Evolutionary conservation across 2,888 invertebrate genomes (phyloP).

Genomic region (Meliscaeva auricollis): DNA sequence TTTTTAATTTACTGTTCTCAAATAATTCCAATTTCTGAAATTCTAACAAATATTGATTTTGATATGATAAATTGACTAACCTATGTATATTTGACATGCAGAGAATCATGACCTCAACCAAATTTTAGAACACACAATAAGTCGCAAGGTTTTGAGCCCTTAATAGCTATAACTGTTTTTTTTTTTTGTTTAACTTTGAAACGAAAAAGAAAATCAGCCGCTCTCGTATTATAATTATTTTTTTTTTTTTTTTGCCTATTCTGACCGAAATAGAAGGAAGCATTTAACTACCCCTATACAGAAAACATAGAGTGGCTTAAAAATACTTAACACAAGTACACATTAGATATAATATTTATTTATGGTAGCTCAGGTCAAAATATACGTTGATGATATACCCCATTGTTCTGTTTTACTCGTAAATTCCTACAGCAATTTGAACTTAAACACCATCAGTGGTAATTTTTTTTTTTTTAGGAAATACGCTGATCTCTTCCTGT

Average conservation of each 20-base stretch:
- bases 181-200: background rate
- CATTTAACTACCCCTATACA: slow-evolving; percentile 20
- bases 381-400: background rate
- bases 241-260: background rate
- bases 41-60: too few species aligned
- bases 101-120: too few species aligned
- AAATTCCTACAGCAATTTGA: slow-evolving; percentile 17
- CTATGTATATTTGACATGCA: too few species aligned
- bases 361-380: slow-evolving; percentile 17
- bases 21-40: too few species aligned
- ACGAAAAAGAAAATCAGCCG: background rate
- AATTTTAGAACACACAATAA: too few species aligned
- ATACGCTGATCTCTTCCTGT: slow-evolving; percentile 52
- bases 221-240: background rate
- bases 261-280: slow-evolving; percentile 18
- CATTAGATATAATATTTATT: slow-evolving; percentile 12
- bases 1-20: too few species aligned
- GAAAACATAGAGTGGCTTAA: background rate
- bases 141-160: too few species aligned
- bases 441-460: slow-evolving; percentile 8
- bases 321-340: slow-evolving; percentile 15
- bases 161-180: too few species aligned
- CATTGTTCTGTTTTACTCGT: background rate
- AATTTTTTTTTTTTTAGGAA: slow-evolving; percentile 34
- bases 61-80: too few species aligned